Percentiles rank a stretch among this genome's conserved stretches.
phyloP scores from a whole-genome alignment of 2,113 vertebrate genomes.

The Corydoras sp. region DNA sequence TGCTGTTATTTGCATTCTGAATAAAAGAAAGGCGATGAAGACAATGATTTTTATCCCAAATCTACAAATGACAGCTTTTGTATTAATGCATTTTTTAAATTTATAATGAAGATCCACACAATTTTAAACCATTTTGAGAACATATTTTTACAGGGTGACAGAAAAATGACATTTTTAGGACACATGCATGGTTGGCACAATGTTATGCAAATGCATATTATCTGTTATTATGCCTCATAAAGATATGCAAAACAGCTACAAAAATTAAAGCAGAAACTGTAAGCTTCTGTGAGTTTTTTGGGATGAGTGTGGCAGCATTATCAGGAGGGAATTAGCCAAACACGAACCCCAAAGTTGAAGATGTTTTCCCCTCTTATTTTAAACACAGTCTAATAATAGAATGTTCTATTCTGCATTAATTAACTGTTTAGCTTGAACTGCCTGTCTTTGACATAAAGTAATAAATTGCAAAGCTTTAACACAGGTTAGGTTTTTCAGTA shows the following conservation, averaged over 20 bases:
- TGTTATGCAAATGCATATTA: constrained; percentile 45
- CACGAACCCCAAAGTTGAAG: constrained; percentile 34
- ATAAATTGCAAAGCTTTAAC: neutral
- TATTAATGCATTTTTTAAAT: neutral
- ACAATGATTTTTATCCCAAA: too few relatives aligned
- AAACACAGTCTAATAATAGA: constrained; percentile 27
- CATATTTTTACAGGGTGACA: constrained; percentile 23
- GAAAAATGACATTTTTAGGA: constrained; percentile 47
- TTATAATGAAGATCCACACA: neutral
- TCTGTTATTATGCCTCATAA: constrained; percentile 49
- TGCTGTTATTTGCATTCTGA: too few relatives aligned
- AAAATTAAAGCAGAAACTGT: constrained; percentile 49
- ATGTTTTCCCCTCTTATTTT: constrained; percentile 21
- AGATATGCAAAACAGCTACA: constrained; percentile 48
- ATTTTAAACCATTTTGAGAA: neutral
- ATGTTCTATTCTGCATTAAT: constrained; percentile 31
- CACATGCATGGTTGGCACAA: constrained; percentile 39
- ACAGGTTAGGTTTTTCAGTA: neutral
- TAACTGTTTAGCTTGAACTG: constrained; percentile 8
- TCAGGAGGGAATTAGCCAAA: constrained; percentile 46
- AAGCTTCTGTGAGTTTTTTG: constrained; percentile 36
- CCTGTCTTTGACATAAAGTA: neutral
- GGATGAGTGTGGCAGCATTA: constrained; percentile 29
- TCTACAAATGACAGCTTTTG: too few relatives aligned
- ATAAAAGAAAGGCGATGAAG: too few relatives aligned